A percentile compares a stretch with the other conserved stretches of the same genome.
Conservation (phyloP, 2,113 vertebrate species). For the Planiliza haematocheilus region DNA sequence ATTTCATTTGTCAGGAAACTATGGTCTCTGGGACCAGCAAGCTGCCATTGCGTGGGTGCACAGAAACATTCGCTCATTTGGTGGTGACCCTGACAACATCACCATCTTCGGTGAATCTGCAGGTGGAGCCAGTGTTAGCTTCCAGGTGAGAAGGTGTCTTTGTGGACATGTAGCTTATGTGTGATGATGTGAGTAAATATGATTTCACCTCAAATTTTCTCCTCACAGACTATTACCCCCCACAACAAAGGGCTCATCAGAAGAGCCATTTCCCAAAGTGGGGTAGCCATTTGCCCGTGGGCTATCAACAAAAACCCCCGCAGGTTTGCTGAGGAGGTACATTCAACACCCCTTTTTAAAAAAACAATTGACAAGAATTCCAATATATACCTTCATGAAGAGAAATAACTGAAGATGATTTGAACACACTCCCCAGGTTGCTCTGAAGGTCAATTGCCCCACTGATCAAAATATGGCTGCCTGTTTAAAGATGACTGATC, state of each 20-base stretch:
- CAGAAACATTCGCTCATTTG: constrained; percentile 93
- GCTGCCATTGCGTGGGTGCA: constrained; percentile 95
- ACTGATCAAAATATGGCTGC: constrained; percentile 79
- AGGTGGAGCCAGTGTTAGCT: constrained; percentile 81
- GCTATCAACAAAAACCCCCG: constrained; percentile 88
- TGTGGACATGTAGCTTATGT: background rate
- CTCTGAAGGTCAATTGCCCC: constrained; percentile 87
- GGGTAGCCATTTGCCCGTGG: constrained; percentile 88
- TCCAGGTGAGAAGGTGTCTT: constrained; percentile 85
- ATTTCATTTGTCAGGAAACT: constrained; percentile 85
- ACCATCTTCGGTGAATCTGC: constrained; percentile 97
- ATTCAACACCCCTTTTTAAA: background rate
- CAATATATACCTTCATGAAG: background rate
- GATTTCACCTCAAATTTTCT: background rate
- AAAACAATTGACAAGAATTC: background rate
- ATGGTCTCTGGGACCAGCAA: constrained; percentile 94
- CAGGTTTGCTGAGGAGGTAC: constrained; percentile 84
- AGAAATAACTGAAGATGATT: background rate
- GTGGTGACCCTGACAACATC: constrained; percentile 91
- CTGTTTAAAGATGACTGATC: constrained; percentile 86
- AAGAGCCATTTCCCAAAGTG: constrained; percentile 94
- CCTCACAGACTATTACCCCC: constrained; percentile 85
- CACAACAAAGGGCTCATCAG: constrained; percentile 91
- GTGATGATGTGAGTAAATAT: background rate
- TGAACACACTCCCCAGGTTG: constrained; percentile 80